phyloP scores from a whole-genome alignment of 2,888 invertebrate species.

The Carcina quercana region DNA sequence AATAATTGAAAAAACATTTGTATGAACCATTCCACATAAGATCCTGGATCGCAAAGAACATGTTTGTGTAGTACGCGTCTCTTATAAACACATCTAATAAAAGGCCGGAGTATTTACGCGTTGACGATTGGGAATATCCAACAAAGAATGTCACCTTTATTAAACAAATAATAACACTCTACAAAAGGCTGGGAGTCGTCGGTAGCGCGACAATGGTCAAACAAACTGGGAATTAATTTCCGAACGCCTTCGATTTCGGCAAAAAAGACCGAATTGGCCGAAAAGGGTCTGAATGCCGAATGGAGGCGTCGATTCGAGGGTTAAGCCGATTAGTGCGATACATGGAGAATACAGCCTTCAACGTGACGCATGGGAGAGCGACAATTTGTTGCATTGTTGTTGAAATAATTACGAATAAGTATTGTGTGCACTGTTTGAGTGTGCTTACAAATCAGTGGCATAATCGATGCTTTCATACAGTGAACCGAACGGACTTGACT shows the following conservation, averaged over 20 bases:
- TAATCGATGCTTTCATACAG: no score
- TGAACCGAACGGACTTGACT: no score
- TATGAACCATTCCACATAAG: no score
- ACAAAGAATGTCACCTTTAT: conserved; percentile 61
- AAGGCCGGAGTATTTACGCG: no score
- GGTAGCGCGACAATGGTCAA: conserved; percentile 61
- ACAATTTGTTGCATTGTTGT: conserved; percentile 44
- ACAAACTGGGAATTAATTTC: conserved; percentile 70
- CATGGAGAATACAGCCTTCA: conserved; percentile 53
- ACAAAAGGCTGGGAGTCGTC: conserved; percentile 48
- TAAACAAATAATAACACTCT: conserved; percentile 65
- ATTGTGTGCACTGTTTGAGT: no score
- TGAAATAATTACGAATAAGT: no score
- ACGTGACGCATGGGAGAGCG: conserved; percentile 45
- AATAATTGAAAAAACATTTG: no score
- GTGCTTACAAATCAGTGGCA: no score
- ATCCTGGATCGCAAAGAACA: no score
- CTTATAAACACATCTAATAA: no score
- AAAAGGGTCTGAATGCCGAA: conserved; percentile 33
- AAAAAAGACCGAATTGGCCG: conserved; percentile 19
- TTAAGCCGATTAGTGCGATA: conserved; percentile 68
- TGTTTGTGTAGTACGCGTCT: no score
- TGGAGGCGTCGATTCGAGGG: conserved; percentile 41
- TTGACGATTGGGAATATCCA: conserved; percentile 45
- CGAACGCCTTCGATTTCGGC: conserved; percentile 55